Base-by-base conservation (phyloP, 2,888 invertebrate genomes). In the Malthinus seriepunctatus region DNA sequence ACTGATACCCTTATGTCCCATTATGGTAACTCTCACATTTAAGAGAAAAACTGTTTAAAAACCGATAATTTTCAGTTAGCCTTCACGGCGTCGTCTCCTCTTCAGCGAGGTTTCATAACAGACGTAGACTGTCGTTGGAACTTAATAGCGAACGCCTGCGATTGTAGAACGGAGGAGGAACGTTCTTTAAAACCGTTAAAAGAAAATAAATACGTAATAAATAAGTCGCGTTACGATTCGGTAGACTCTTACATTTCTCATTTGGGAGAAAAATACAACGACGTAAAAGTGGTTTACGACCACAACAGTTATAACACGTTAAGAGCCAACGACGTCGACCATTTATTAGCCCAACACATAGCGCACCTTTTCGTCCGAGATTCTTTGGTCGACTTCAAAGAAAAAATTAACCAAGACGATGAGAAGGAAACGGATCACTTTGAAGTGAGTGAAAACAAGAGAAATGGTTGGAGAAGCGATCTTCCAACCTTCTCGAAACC, bases 91-190 rank as follows among this genome's bases (percentile, higher is more conserved):
- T 97, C 98, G 0, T 93, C 97, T 14, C 99, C 99, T 0, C 83
- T 96, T 57, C 94, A 94, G 80, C 88, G 97, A 56, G 98, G 98
- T 9, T 91, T 90, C 78, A 78, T 99, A 60, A 91, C 97, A 0
- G 98, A 99, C 75, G 91, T 93, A 39, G 99, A 99, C 80, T 97
- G 97, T 72, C 90, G 99, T 59, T 99, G 99, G 99, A 91, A 94
- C 77, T 92, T 98, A 55, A 97, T 99, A 73, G 90, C 97, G 7
- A 90, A 89, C 34, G 95, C 97, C 1, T 97, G 98, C 23, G 98
- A 99, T 81, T 96, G 96, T 76, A 86, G 97, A 64, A 96, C 96
- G 2, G 84, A 85, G 57, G 96, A 96, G 77, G 98, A 99, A 78
- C 85, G 95, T 62, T 96, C 96, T 10, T 76, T 91, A 32, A 83